Evolutionary conservation across 2,888 invertebrate genomes (phyloP), one percentile per base, ranked within the genome.

Genomic region (Aphidoletes aphidimyza): DNA sequence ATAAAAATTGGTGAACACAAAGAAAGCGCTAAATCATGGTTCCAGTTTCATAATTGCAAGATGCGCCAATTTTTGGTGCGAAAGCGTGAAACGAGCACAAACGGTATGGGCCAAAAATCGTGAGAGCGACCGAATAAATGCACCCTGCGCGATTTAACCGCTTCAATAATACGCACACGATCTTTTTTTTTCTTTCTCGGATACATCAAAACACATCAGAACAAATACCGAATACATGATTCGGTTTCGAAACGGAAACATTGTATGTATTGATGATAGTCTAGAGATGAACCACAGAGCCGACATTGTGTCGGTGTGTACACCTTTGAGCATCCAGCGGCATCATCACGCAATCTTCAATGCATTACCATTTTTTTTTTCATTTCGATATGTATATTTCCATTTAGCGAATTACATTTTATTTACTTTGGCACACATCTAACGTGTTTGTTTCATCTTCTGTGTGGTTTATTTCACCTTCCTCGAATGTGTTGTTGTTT

Each of bases 21-120:
- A 69, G 69, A 69, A 69, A 69, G 69, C 69, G 34, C n/a, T 14
- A 69, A 69, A 69, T 69, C 69, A 69, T 69, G 30, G 69, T 69
- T 14, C 69, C 69, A 69, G 69, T 69, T 69, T 69, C 69, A 69
- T 69, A 69, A 69, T 69, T 30, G 14, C 14, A 69, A 69, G 34
- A 69, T 69, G 69, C 30, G 69, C 69, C 26, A 69, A 6, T 22
- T 54, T n/a, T 54, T n/a, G n/a, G n/a, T n/a, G n/a, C n/a, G n/a
- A n/a, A n/a, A n/a, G 54, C 54, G 54, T 22, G 54, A n/a, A 54
- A n/a, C 22, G 54, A 22, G 39, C 39, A 8, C 39, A 39, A 8
- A 39, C 39, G 11, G 39, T 39, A 39, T n/a, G n/a, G n/a, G n/a
- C n/a, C n/a, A n/a, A n/a, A n/a, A n/a, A n/a, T n/a, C n/a, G n/a